Base-by-base conservation (phyloP, 2,797 vertebrate genomes). In the Coracias cyanogaster region DNA sequence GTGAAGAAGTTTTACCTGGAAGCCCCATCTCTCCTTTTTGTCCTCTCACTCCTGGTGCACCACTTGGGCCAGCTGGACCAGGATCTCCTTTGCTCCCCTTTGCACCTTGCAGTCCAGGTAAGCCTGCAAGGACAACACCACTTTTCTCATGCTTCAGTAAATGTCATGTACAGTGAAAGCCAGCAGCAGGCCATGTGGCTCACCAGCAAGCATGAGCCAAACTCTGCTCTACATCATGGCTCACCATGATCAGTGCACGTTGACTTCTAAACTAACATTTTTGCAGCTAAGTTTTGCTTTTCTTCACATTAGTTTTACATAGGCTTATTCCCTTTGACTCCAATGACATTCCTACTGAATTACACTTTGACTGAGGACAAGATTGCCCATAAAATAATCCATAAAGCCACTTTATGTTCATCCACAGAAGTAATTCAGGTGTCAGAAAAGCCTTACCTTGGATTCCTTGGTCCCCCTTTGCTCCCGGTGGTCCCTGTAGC, bases 361-460 rank as follows among this genome's bases (percentile, higher is more conserved):
- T 73, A 64, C 17, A 90, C 48, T 51, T 82, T 66, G 49, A 79
- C 72, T 74, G 43, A 88, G 89, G 55, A 80, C 18, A 76, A 91
- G 91, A 86, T 76, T 90, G 46, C 54, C 65, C 65, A 72, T 94
- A 96, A 97, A 96, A 95, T 84, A 49, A 80, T 31, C 77, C 86
- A 94, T 94, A 84, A 93, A 96, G 60, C 41, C 76, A 61, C 41
- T 88, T 95, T 82, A 95, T 82, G 78, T n/a, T 87, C 80, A 83
- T 52, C 52, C 77, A 81, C 37, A 90, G 83, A 60, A 77, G 31
- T 79, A 94, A 89, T 91, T 92, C 60, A 76, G 64, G 45, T 91
- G 79, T 82, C 87, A 96, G 73, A 85, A 94, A 78, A 92, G 66
- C 37, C 89, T 94, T 95, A 97, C 96, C 96, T 95, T 73, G 76